phyloP scores from a whole-genome alignment of 2,888 invertebrate genomes.

The Tryphoninae sp. region DNA sequence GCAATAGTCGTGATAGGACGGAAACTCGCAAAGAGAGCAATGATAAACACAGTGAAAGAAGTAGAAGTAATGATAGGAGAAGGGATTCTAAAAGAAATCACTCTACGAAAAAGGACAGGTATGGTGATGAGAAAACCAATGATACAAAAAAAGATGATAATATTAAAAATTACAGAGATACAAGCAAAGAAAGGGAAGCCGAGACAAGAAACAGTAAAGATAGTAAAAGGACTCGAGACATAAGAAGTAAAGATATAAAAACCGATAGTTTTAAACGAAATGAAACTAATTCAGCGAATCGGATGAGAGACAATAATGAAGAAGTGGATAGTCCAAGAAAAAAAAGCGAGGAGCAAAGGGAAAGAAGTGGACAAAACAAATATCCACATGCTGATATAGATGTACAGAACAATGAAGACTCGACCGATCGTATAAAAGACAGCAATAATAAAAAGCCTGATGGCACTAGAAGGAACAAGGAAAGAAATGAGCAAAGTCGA shows the following conservation, averaged over 20 bases:
- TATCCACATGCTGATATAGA: conserved; percentile 15
- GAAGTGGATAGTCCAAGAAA: not conserved
- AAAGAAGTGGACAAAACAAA: conserved; percentile 10
- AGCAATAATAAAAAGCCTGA: not conserved
- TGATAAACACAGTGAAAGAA: not conserved
- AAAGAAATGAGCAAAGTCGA: conserved; percentile 37
- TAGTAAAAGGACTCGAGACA: not conserved
- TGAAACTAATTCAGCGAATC: not conserved
- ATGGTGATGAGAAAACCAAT: not conserved
- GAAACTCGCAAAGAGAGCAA: not conserved
- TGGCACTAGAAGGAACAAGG: conserved; percentile 26
- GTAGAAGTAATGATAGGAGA: not conserved
- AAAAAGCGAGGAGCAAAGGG: not conserved
- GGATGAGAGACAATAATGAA: not conserved
- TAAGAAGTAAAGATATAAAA: conserved; percentile 1
- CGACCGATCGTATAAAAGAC: not conserved
- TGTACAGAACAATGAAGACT: not conserved
- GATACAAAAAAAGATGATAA: not conserved
- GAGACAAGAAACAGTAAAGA: conserved; percentile 8
- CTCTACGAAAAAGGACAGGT: not conserved
- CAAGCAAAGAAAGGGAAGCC: not conserved
- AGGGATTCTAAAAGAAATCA: too few species aligned
- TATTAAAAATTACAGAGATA: conserved; percentile 1
- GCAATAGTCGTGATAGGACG: not conserved
- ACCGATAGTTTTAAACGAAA: not conserved